Evolutionary conservation across 1,140 invertebrate species (phyloP), one percentile per base, ranked within the genome.

Genomic region (Zaprionus capensis): DNA sequence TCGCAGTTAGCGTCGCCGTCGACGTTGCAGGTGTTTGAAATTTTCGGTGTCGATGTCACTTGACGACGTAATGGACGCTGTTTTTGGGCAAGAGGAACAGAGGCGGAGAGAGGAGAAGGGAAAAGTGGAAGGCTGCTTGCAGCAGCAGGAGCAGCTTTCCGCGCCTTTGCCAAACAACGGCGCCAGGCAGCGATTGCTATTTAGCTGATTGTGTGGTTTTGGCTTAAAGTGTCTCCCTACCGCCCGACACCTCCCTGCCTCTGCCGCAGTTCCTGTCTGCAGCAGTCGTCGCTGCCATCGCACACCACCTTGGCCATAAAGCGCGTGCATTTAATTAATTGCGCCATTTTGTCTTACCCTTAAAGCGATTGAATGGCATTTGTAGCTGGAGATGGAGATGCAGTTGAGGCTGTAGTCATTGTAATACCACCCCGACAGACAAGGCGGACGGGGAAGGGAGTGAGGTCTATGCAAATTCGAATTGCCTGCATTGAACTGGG

Each of bases 201-300:
- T 83, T 83, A 83, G 81, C 81, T 83, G 81, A 83, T 83, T 83
- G 77, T 83, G 81, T 80, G 81, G 81, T 83, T 83, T 84, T 73
- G 65, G 56, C 77, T 84, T 82, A 67, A 83, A 83, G 59, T 77
- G 61, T 80, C 62, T 83, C 41, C 41, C 77, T 61, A 38, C 46
- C 20, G 28, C 55, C 11, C 17, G 41, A 36, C 53, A 36, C 22
- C 5, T 46, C 41, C 11, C 26, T 44, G 36, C 55, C 64, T 15
- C 53, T 14, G 12, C 14, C n/a, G 5, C 55, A 34, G 2, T n/a
- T 2, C 12, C 38, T 38, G 36, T 51, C 61, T 65, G 53, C 46
- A 76, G 70, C 61, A 62, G 56, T 12, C 53, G 66, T 62, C 53
- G 36, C 46, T 34, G 31, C 51, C 46, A 11, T 3, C 34, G 34